Evolutionary conservation across 2,113 vertebrate species (phyloP), one percentile per base, ranked within the genome.

Genomic region (Alexandromys fortis): DNA sequence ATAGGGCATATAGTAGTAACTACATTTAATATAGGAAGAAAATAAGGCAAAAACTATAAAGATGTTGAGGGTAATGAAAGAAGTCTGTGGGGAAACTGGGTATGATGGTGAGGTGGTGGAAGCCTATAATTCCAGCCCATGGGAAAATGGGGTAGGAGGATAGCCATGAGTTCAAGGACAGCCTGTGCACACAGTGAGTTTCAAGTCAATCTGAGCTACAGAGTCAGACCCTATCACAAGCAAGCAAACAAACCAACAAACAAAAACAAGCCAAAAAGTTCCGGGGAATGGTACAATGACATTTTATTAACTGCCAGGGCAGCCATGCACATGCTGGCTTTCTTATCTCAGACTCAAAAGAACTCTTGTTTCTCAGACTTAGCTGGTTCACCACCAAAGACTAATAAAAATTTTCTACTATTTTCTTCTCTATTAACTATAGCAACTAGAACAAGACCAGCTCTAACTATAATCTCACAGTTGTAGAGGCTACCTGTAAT

Each of bases 261-360:
- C 17, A 58, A 0, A 49, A 52, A 5, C 17, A n/a, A 81, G 24
- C 24, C 26, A 63, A 45, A 63, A 65, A 28, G 4, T 38, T 33
- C 11, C 33, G 21, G 35, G 65, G 7, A 38, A 52, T 38, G 10
- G 13, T n/a, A 52, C 89, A 33, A 87, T 63, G 58, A 30, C 19
- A 7, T 73, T 90, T 91, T 70, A 33, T 83, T 55, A 30, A 33
- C 42, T 88, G 17, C 65, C n/a, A 82, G 13, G n/a, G 24, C 49
- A 77, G 33, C 33, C 2, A 65, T 47, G 78, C 38, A 86, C 90
- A 63, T 21, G 33, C 42, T 68, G 28, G 16, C 45, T 94, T 92
- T 88, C 63, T 81, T 35, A 85, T 28, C 92, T 96, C 42, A 93
- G 21, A 94, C 68, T 90, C 58, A 90, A 97, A 97, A 85, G 9